Evolutionary conservation across 2,888 invertebrate genomes (phyloP).

Genomic region (Epirrhoe tristata): DNA sequence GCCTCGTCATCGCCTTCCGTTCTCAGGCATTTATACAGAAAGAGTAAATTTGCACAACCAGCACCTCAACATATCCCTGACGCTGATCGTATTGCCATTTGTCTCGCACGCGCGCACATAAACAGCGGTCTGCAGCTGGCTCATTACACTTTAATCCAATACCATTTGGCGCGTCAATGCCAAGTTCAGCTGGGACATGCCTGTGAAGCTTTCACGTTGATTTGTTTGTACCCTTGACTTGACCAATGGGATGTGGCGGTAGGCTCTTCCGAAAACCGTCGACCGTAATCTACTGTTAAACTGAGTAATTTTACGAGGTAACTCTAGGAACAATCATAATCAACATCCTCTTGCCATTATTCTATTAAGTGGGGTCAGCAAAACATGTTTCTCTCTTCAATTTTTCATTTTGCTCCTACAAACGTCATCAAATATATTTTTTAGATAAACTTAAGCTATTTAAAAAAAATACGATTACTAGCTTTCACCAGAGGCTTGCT

Average conservation of each 20-base stretch:
- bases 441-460: too few relatives aligned
- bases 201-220: slow-evolving; percentile 65
- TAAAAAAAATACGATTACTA: too few relatives aligned
- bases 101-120: slow-evolving; percentile 39
- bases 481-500: too few relatives aligned
- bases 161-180: slow-evolving; percentile 67
- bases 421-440: too few relatives aligned
- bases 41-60: too few relatives aligned
- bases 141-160: slow-evolving; percentile 75
- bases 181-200: slow-evolving; percentile 64
- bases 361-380: too few relatives aligned
- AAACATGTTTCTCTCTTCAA: too few relatives aligned
- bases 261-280: neutral
- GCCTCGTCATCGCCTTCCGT: too few relatives aligned
- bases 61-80: neutral
- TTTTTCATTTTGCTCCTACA: too few relatives aligned
- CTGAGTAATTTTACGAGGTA: neutral
- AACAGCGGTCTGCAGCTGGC: slow-evolving; percentile 44
- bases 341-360: too few relatives aligned
- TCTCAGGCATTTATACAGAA: too few relatives aligned
- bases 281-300: neutral
- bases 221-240: slow-evolving; percentile 74
- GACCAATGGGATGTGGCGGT: slow-evolving; percentile 50
- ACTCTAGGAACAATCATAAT: too few relatives aligned
- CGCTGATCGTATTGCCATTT: slow-evolving; percentile 1